Evolutionary conservation across 1,140 invertebrate genomes (phyloP).

Genomic region (Drosophila bocki): DNA sequence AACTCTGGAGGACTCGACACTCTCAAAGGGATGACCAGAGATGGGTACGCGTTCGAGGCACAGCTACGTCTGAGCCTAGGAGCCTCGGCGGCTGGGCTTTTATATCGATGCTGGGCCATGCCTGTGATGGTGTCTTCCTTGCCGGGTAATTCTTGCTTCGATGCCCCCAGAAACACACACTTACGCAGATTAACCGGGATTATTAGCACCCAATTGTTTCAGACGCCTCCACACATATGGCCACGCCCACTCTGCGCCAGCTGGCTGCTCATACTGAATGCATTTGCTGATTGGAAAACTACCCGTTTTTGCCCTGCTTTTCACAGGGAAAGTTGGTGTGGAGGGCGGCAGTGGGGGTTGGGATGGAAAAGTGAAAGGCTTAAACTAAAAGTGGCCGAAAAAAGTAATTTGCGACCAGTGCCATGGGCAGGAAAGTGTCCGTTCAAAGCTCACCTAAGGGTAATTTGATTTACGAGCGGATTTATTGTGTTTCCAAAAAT

Average conservation of each 20-base stretch:
- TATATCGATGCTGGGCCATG: conserved; percentile 48
- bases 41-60: conserved; percentile 23
- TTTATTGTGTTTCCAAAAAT: conserved; percentile 27
- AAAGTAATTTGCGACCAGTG: conserved; percentile 38
- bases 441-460: conserved; percentile 1
- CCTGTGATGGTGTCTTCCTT: conserved; percentile 14
- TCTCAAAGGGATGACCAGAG: conserved; percentile 2
- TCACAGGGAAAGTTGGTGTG: background rate
- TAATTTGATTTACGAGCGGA: conserved; percentile 15
- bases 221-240: conserved; percentile 46
- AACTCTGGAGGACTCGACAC: conserved; percentile 24
- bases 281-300: conserved; percentile 85
- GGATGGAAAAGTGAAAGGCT: conserved; percentile 20
- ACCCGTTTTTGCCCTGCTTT: conserved; percentile 43
- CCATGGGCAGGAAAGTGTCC: conserved; percentile 2
- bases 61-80: conserved; percentile 54
- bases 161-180: conserved; percentile 49
- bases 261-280: conserved; percentile 80
- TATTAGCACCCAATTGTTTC: conserved; percentile 84
- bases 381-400: conserved; percentile 37
- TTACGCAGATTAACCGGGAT: conserved; percentile 78
- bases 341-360: background rate
- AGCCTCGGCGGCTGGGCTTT: conserved; percentile 46
- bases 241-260: conserved; percentile 50
- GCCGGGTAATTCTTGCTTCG: conserved; percentile 32